A percentile compares a stretch with the other conserved stretches of the same genome.
Conservation (phyloP, 2,113 vertebrate species). For the Alaudala cheleensis region DNA sequence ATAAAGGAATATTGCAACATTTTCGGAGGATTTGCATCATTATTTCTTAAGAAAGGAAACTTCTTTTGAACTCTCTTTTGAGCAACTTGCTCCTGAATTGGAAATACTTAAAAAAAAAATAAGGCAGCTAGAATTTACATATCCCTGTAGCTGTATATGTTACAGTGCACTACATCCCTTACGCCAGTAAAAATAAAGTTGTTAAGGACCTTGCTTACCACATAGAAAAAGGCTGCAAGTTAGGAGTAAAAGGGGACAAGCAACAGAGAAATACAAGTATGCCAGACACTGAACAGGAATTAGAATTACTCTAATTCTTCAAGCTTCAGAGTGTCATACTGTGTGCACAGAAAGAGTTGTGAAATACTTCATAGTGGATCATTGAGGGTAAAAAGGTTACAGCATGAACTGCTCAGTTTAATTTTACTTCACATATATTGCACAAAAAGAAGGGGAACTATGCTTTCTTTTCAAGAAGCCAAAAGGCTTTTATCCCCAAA, state of each 20-base stretch:
- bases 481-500: neutral
- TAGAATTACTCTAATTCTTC: neutral
- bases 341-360: neutral
- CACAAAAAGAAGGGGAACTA: neutral
- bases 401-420: neutral
- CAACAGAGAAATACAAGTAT: neutral
- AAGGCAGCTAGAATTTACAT: neutral
- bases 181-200: neutral
- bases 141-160: neutral
- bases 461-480: neutral
- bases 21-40: neutral
- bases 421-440: neutral
- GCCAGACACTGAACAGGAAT: neutral
- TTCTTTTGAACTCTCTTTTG: neutral
- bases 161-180: neutral
- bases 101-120: neutral
- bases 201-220: neutral
- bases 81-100: neutral
- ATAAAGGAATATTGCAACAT: neutral
- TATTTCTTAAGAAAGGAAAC: neutral
- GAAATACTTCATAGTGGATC: neutral
- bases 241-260: neutral
- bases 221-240: neutral
- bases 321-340: neutral
- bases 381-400: accelerated